Evolutionary conservation across 2,113 vertebrate species (phyloP).

Genomic region (Toxostoma redivivum): DNA sequence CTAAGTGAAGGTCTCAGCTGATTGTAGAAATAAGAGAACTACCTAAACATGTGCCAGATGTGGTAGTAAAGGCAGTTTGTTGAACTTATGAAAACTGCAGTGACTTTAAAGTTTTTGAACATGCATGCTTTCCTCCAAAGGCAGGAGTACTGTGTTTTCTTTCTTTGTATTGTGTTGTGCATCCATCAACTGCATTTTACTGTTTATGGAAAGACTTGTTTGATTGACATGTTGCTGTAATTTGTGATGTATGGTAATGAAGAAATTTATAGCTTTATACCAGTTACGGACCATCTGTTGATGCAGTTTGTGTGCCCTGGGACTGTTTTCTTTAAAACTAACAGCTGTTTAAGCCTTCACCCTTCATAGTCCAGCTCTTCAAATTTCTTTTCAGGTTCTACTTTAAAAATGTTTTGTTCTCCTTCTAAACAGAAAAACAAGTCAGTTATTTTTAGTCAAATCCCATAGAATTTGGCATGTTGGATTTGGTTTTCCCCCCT

Average conservation of each 20-base stretch:
- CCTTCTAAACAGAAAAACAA: background rate
- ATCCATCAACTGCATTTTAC: background rate
- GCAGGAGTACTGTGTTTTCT: background rate
- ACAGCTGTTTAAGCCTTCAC: constrained; percentile 28
- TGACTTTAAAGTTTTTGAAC: background rate
- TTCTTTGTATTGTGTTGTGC: background rate
- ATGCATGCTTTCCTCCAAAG: background rate
- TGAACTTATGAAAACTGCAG: background rate
- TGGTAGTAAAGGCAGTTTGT: background rate
- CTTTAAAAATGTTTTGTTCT: background rate
- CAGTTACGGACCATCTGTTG: constrained; percentile 41
- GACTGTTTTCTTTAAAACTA: constrained; percentile 14
- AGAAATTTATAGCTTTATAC: constrained; percentile 42
- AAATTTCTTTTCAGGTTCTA: background rate
- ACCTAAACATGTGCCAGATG: background rate
- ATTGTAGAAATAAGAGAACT: background rate
- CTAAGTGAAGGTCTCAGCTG: background rate
- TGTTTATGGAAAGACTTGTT: background rate
- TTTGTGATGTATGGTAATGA: constrained; percentile 48
- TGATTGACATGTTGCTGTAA: constrained; percentile 32
- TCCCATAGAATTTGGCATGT: background rate
- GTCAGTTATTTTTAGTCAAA: constrained; percentile 17
- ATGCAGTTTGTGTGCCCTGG: constrained; percentile 24
- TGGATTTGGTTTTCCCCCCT: background rate
- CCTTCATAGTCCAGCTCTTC: constrained; percentile 23